These are phyloP conservation scores for Bursaphelenchus mucronatus DNA, from an alignment of 1,140 invertebrate genomes.

Conservation along the genomic window DNA sequence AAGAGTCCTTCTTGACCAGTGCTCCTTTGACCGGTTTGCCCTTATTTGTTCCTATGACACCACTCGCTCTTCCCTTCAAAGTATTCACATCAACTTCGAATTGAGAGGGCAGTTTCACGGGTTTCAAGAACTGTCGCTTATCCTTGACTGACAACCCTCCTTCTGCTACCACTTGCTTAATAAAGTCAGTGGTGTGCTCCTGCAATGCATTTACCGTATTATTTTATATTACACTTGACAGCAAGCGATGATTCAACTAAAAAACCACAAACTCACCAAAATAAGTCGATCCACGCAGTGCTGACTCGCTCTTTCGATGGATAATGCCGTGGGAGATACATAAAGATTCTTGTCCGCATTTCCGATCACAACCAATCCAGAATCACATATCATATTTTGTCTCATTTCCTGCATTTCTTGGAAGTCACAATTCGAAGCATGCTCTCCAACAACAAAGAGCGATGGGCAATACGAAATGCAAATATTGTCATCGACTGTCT, in stretches of 20 bases:
- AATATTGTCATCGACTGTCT: constrained; percentile 36
- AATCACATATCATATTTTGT: constrained; percentile 41
- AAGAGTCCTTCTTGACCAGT: too few species aligned
- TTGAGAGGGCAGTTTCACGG: constrained; percentile 38
- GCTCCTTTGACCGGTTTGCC: too few species aligned
- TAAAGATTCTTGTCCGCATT: constrained; percentile 40
- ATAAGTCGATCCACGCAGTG: constrained; percentile 35
- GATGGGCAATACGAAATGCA: constrained; percentile 40
- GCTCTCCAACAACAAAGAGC: constrained; percentile 40
- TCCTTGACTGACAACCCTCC: constrained; percentile 32
- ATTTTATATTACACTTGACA: too few species aligned
- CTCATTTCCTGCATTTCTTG: constrained; percentile 30
- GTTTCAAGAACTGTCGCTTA: constrained; percentile 32
- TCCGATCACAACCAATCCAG: constrained; percentile 36
- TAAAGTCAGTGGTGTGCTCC: constrained; percentile 42
- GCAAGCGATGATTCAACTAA: constrained; percentile 4
- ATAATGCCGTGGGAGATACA: constrained; percentile 32
- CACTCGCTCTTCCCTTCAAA: constrained; percentile 23
- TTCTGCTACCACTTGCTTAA: constrained; percentile 43
- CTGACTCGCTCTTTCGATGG: constrained; percentile 39
- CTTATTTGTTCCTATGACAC: too few species aligned
- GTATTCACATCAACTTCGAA: constrained; percentile 41
- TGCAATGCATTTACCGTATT: background rate
- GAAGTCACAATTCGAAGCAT: constrained; percentile 30
- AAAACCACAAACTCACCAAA: constrained; percentile 26